Conservation (phyloP, 2,113 vertebrate genomes). For the Tonatia bakeri region DNA sequence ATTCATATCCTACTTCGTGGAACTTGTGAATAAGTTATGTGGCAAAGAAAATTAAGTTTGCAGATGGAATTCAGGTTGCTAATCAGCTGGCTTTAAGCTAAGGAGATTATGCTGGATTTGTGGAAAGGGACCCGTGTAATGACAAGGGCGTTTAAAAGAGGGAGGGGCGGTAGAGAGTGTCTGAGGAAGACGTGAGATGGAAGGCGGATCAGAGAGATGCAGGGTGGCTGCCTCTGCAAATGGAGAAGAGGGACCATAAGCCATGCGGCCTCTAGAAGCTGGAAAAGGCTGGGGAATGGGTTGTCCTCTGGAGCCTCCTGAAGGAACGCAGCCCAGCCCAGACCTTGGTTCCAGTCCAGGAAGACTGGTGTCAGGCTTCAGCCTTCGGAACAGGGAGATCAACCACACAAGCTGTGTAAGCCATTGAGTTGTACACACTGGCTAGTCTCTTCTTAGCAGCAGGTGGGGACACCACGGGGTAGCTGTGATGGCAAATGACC, state of each 20-base stretch:
- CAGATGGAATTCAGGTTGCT: not conserved
- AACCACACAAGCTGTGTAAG: not conserved
- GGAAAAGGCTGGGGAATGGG: not conserved
- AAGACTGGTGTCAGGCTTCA: not conserved
- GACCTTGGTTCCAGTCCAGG: not conserved
- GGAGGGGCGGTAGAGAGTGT: not conserved
- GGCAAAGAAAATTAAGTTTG: not conserved
- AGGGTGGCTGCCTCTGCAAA: not conserved
- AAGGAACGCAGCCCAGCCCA: accelerated
- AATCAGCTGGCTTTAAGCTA: not conserved
- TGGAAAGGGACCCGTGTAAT: accelerated
- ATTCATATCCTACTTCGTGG: not conserved
- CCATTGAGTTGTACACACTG: not conserved
- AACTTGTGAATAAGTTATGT: not conserved
- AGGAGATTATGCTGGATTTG: not conserved
- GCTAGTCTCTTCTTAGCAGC: not conserved
- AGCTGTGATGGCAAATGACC: not conserved
- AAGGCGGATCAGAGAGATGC: not conserved
- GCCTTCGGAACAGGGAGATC: not conserved
- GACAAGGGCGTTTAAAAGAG: not conserved
- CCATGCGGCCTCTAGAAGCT: not conserved
- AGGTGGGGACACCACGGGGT: not conserved
- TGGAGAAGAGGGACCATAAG: not conserved
- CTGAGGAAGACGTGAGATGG: not conserved
- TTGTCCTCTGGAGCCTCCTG: not conserved